phyloP scores from a whole-genome alignment of 2,888 invertebrate genomes.

The Drosophila pullipes region DNA sequence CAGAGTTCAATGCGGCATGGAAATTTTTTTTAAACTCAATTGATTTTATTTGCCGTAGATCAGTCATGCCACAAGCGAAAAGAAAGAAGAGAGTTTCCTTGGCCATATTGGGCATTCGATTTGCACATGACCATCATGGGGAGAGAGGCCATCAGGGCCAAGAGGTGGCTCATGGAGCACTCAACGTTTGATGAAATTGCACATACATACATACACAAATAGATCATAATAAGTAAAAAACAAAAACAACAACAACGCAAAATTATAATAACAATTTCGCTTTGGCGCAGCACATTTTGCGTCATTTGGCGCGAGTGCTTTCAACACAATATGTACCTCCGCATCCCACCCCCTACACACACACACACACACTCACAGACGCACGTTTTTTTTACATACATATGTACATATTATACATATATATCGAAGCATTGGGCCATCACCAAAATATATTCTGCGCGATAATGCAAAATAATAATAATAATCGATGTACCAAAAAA shows the following conservation, averaged over 20 bases:
- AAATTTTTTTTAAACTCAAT: constrained; percentile 39
- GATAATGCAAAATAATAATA: constrained; percentile 48
- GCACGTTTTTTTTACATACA: constrained; percentile 1
- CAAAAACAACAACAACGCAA: constrained; percentile 23
- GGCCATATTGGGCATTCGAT: background rate
- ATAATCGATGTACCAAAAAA: background rate
- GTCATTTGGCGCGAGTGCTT: constrained; percentile 65
- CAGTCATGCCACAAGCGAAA: constrained; percentile 17
- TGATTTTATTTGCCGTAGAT: constrained; percentile 43
- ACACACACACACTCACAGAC: background rate
- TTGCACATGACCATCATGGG: background rate
- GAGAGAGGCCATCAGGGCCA: constrained; percentile 35
- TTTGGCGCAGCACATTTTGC: constrained; percentile 70
- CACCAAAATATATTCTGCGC: constrained; percentile 41
- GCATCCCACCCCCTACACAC: constrained; percentile 14
- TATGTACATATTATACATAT: constrained; percentile 18
- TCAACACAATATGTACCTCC: constrained; percentile 50
- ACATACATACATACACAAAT: constrained; percentile 15
- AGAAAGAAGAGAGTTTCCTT: constrained; percentile 3
- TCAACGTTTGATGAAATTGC: constrained; percentile 28
- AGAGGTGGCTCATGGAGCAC: constrained; percentile 35
- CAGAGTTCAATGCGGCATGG: constrained; percentile 47
- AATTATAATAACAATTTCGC: constrained; percentile 63
- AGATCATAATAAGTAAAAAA: constrained; percentile 36
- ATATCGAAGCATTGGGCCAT: constrained; percentile 39